Percentiles rank a stretch among this genome's conserved stretches.
phyloP scores from a whole-genome alignment of 2,113 vertebrate genomes.

The Hippocampus barbouri region DNA sequence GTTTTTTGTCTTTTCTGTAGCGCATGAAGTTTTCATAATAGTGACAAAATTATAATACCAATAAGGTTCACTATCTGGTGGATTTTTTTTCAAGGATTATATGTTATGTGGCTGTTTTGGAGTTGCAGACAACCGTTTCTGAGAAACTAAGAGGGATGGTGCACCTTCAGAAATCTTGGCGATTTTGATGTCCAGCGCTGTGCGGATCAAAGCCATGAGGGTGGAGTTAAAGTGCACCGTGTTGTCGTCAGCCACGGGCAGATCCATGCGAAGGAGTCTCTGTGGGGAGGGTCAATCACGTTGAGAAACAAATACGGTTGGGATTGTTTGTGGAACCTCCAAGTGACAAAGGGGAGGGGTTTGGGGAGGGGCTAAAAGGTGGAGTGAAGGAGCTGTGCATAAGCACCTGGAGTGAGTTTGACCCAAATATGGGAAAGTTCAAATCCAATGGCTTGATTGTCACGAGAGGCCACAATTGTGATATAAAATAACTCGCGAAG shows the following conservation, averaged over 20 bases:
- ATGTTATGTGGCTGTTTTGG: no score
- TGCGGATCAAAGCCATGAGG: constrained; percentile 92
- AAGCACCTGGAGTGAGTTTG: constrained; percentile 19
- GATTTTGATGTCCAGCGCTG: constrained; percentile 92
- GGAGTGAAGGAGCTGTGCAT: constrained; percentile 50
- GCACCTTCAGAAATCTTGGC: constrained; percentile 83
- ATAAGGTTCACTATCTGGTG: no score
- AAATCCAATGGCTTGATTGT: not conserved
- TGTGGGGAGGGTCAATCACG: constrained; percentile 67
- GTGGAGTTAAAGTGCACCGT: constrained; percentile 93
- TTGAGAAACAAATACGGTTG: constrained; percentile 34
- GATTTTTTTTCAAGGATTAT: not conserved
- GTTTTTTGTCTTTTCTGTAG: no score
- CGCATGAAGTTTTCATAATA: no score
- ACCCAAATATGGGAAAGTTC: not conserved
- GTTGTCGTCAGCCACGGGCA: constrained; percentile 91
- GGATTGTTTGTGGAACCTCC: constrained; percentile 62
- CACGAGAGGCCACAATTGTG: not conserved
- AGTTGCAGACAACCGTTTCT: not conserved
- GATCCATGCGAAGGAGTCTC: constrained; percentile 90
- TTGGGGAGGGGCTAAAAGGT: not conserved
- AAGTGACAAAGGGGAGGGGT: constrained; percentile 36
- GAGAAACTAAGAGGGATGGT: constrained; percentile 33
- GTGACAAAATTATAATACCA: no score
- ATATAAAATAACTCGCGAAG: constrained; percentile 32